Base-by-base conservation (phyloP, 2,888 invertebrate species). In the Hirtodrosophila trivittata region DNA sequence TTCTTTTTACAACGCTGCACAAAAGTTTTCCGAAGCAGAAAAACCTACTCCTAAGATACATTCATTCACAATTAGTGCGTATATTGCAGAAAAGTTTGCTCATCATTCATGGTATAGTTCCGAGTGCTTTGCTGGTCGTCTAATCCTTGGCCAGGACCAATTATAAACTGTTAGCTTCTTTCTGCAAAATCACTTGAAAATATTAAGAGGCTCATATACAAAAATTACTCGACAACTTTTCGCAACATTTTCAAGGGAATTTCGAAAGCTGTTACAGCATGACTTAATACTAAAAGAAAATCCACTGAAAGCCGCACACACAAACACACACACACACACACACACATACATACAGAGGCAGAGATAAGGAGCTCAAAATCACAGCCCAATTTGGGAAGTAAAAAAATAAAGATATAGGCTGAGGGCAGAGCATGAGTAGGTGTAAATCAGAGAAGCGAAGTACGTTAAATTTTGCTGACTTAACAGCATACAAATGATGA, bases 401-500 rank as follows among this genome's bases (percentile, higher is more conserved):
- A 54, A 38, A 16, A 10, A 39, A 49, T 47, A 14, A 8, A 38
- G 10, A 21, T 25, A 33, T 33, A 26, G 18, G 14, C 21, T 32
- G 42, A 41, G 33, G 12, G 18, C 30, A 52, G 16, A 49, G 41
- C 50, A 62, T 41, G 71, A 71, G 66, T 73, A 66, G 78, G 83
- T 80, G 80, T 74, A 80, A 80, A 80, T 78, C 86, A 64, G 84
- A 66, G 46, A 65, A 47, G 64, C 45, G 52, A 38, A 77, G 84
- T 78, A 74, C 82, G 78, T 78, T 73, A 83, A 83, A 73, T 77
- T 85, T 66, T 80, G 82, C 86, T 84, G 82, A 82, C 87, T 82
- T 86, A 86, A 82, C 82, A 86, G 68, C 87, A 86, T 75, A 70
- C 82, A 82, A 86, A 82, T 86, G 87, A 84, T 84, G 87, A 75